Percentiles rank a stretch among this genome's conserved stretches.
phyloP scores from a whole-genome alignment of 2,888 invertebrate genomes.

The Serripes groenlandicus region DNA sequence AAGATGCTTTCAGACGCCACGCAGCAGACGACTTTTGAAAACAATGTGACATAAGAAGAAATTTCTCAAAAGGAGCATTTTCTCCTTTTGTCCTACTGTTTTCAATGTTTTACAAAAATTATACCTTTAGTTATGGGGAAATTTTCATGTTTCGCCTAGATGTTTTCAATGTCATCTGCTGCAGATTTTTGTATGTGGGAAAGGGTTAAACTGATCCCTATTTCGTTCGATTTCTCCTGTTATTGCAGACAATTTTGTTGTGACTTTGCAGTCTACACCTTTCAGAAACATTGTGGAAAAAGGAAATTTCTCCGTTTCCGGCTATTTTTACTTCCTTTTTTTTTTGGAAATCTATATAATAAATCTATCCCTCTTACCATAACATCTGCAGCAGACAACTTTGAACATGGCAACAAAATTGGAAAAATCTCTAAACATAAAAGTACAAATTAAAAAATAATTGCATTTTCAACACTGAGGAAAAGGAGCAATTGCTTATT shows the following conservation, averaged over 20 bases:
- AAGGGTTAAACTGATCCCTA: background rate
- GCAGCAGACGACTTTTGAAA: background rate
- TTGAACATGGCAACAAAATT: too few relatives aligned
- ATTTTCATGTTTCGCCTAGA: background rate
- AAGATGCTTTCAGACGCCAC: background rate
- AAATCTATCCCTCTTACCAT: too few relatives aligned
- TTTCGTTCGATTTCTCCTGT: background rate
- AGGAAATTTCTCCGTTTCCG: background rate
- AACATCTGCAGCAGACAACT: too few relatives aligned
- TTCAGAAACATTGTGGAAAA: background rate
- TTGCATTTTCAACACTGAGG: too few relatives aligned
- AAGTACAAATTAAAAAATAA: too few relatives aligned
- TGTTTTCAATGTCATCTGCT: background rate
- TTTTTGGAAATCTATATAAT: too few relatives aligned
- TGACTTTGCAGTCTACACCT: background rate
- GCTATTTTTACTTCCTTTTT: background rate
- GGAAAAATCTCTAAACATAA: too few relatives aligned
- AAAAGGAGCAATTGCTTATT: too few relatives aligned
- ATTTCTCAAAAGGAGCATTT: background rate
- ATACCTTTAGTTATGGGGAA: background rate
- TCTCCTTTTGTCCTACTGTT: background rate
- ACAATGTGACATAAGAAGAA: background rate
- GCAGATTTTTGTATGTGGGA: background rate
- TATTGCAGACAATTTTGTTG: background rate
- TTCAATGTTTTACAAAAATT: background rate